Evolutionary conservation across 1,140 invertebrate genomes (phyloP).

Genomic region (silkworm (Bombyx mori)): DNA sequence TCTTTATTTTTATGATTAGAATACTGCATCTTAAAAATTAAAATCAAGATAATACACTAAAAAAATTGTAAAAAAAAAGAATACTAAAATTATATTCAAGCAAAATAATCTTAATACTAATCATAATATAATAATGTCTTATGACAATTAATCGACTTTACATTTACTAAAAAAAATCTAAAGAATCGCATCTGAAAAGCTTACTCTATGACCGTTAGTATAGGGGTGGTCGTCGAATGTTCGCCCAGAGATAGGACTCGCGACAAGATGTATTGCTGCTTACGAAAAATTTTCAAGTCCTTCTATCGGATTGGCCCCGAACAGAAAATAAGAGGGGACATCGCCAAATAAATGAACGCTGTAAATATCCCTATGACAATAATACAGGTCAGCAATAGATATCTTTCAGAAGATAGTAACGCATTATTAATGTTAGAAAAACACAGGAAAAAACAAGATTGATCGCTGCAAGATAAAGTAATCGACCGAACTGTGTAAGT

Average conservation of each 20-base stretch:
- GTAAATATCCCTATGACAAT: conserved; percentile 69
- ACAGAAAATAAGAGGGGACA: conserved; percentile 68
- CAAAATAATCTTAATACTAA: too few relatives aligned
- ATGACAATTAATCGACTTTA: too few relatives aligned
- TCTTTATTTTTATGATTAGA: too few relatives aligned
- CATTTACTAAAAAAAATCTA: too few relatives aligned
- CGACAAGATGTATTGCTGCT: conserved; percentile 67
- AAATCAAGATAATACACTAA: too few relatives aligned
- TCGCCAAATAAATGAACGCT: conserved; percentile 63
- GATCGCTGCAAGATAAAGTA: conserved; percentile 40
- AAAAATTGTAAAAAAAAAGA: too few relatives aligned
- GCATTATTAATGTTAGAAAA: conserved; percentile 63
- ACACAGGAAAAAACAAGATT: conserved; percentile 58
- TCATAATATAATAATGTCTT: too few relatives aligned
- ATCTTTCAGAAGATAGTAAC: conserved; percentile 51
- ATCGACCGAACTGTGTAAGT: conserved; percentile 12
- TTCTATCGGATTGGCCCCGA: conserved; percentile 63
- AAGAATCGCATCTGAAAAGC: conserved; percentile 10
- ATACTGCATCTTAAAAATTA: too few relatives aligned
- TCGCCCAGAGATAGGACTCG: conserved; percentile 59
- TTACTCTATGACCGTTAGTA: conserved; percentile 38
- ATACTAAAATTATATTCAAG: too few relatives aligned
- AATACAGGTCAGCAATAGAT: conserved; percentile 71
- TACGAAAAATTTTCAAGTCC: conserved; percentile 68
- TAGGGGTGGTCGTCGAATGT: conserved; percentile 62